Conservation (phyloP, 2,113 vertebrate species). For the Terrapene triunguis region DNA sequence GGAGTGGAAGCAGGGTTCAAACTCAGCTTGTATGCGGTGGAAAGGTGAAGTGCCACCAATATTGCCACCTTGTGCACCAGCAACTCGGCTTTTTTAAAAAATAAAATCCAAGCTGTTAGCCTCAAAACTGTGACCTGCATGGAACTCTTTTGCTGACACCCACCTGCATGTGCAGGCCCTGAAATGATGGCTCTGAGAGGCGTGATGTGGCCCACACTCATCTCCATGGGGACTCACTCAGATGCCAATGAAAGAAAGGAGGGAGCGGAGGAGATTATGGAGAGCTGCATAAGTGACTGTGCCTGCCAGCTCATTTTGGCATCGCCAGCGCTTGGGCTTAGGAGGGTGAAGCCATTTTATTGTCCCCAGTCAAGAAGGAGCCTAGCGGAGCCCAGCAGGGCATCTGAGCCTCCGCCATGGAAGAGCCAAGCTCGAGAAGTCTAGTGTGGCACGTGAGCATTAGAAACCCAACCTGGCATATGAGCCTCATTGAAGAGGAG, state of each 20-base stretch:
- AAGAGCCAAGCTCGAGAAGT: not conserved
- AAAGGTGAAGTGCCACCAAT: no score
- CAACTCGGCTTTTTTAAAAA: not conserved
- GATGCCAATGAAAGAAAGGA: not conserved
- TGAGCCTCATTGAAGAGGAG: no score
- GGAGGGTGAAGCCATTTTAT: not conserved
- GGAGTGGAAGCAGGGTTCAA: no score
- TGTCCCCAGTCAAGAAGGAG: not conserved
- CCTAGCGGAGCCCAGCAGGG: no score
- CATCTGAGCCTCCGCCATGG: no score
- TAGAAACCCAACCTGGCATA: no score
- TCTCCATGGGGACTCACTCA: not conserved
- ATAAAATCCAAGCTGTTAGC: not conserved
- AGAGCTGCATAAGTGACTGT: not conserved
- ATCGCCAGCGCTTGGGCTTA: not conserved
- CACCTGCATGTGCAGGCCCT: no score
- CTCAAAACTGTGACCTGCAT: not conserved
- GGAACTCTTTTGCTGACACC: not conserved
- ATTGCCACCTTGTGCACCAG: no score
- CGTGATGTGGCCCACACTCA: not conserved
- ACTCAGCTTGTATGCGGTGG: no score
- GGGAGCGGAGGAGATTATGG: not conserved
- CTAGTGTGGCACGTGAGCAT: no score
- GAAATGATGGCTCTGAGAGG: not conserved
- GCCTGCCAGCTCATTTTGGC: not conserved